phyloP scores from a whole-genome alignment of 2,113 vertebrate species.

The Phalacrocorax aristotelis region DNA sequence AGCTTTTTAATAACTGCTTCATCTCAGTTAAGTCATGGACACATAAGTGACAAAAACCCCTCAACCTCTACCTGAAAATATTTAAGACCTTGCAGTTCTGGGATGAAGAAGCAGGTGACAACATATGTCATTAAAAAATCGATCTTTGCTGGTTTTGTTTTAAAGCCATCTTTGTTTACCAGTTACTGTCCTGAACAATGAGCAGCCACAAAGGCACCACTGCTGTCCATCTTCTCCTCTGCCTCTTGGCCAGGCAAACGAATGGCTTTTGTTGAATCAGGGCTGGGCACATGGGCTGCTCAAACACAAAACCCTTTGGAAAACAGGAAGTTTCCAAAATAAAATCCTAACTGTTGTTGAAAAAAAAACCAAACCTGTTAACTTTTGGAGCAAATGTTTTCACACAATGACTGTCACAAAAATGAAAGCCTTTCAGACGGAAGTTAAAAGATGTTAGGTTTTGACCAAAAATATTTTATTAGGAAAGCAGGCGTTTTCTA shows the following conservation, averaged over 20 bases:
- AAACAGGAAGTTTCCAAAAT: slow-evolving; percentile 34
- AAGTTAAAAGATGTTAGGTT: not conserved
- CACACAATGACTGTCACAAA: not conserved
- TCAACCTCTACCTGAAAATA: not conserved
- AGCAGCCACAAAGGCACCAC: not conserved
- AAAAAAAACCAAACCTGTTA: not conserved
- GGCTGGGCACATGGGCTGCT: not conserved
- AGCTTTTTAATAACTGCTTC: not conserved
- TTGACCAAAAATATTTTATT: not conserved
- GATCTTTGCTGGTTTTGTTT: not conserved
- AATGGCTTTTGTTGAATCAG: not conserved
- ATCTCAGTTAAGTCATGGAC: not conserved
- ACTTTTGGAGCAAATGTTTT: not conserved
- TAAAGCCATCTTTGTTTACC: not conserved
- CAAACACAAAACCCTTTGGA: not conserved
- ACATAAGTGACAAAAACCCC: not conserved
- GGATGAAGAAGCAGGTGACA: not conserved
- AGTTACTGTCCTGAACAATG: not conserved
- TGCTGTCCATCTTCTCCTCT: not conserved
- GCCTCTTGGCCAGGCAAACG: not conserved
- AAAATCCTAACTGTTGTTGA: not conserved
- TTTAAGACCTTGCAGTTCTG: not conserved
- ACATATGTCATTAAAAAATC: fast-evolving
- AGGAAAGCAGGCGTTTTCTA: not conserved
- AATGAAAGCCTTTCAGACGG: not conserved